Evolutionary conservation across 2,113 vertebrate genomes (phyloP).

Genomic region (Antechinus flavipes): DNA sequence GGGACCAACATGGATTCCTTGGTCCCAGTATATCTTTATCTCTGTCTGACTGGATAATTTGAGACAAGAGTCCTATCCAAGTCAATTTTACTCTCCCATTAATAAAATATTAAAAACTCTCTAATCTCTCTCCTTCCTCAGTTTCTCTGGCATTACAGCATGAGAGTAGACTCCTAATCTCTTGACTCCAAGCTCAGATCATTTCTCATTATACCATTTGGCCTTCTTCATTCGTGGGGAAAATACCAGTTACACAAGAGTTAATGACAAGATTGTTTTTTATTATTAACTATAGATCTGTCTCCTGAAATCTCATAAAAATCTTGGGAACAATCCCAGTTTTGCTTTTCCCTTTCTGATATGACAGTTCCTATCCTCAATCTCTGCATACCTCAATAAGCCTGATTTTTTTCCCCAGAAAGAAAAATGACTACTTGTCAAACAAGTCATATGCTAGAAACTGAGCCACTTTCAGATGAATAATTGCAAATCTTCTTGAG

Average conservation of each 20-base stretch:
- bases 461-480: background rate
- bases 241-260: background rate
- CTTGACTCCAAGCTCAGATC: background rate
- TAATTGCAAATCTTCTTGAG: background rate
- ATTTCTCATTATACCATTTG: background rate
- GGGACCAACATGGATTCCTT: too few relatives aligned
- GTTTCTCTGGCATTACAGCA: too few relatives aligned
- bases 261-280: background rate
- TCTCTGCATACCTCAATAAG: background rate
- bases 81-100: too few relatives aligned
- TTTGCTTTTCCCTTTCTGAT: background rate
- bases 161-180: background rate
- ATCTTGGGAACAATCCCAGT: background rate
- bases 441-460: background rate
- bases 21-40: too few relatives aligned
- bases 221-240: background rate
- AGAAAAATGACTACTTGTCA: constrained; percentile 2
- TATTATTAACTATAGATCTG: background rate
- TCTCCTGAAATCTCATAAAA: background rate
- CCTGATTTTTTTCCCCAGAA: background rate
- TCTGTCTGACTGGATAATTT: too few relatives aligned
- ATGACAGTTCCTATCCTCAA: background rate
- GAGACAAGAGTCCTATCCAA: too few relatives aligned
- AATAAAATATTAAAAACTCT: too few relatives aligned
- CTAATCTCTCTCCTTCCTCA: too few relatives aligned